Evolutionary conservation across 2,797 vertebrate genomes (phyloP).

Genomic region (Trematomus bernacchii): DNA sequence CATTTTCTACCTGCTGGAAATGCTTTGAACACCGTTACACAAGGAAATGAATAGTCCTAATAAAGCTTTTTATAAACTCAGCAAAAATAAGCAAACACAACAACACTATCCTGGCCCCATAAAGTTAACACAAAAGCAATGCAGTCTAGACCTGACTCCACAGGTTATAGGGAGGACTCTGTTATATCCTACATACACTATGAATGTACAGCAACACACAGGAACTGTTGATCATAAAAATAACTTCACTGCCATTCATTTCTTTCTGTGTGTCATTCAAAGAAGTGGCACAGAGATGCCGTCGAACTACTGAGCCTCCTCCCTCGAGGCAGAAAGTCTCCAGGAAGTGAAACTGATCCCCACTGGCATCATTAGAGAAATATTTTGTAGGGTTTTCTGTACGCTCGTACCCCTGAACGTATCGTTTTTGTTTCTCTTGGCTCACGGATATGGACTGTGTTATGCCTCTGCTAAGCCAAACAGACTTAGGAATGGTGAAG

Average conservation of each 20-base stretch:
- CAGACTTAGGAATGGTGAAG: conserved; percentile 79
- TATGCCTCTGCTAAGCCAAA: conserved; percentile 85
- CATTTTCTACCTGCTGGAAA: background rate
- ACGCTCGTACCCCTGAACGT: conserved; percentile 76
- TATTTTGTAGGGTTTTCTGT: conserved; percentile 78
- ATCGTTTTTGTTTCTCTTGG: conserved; percentile 86
- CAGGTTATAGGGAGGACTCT: background rate
- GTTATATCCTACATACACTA: background rate
- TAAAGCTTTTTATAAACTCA: background rate
- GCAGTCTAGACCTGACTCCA: background rate
- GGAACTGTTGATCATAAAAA: background rate
- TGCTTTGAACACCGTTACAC: background rate
- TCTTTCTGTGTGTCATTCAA: conserved; percentile 24
- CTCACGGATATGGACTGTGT: conserved; percentile 72
- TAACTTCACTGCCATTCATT: background rate
- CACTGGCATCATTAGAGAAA: conserved; percentile 83
- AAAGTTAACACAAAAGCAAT: background rate
- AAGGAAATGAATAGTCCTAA: background rate
- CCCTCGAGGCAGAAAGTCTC: conserved; percentile 56
- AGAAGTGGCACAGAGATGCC: conserved; percentile 53
- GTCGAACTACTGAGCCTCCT: conserved; percentile 26
- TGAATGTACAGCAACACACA: background rate
- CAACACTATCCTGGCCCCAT: background rate
- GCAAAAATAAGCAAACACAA: background rate
- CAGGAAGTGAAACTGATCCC: conserved; percentile 81